Evolutionary conservation across 2,113 vertebrate species (phyloP).

Genomic region (Colinus virginianus): DNA sequence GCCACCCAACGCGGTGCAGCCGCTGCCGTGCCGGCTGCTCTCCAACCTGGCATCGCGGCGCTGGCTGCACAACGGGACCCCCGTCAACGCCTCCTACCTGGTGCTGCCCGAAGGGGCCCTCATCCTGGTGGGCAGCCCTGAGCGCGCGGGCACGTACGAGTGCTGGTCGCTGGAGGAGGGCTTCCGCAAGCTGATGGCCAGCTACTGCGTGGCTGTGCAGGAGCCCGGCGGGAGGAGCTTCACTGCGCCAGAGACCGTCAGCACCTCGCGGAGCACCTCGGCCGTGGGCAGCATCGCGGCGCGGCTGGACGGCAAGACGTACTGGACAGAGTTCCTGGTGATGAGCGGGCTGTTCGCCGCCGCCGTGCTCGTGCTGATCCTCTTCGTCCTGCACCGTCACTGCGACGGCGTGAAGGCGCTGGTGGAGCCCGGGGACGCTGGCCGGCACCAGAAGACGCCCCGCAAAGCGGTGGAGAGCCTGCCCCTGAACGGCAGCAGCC

Average conservation of each 20-base stretch:
- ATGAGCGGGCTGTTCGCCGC: constrained; percentile 87
- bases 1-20: constrained; percentile 84
- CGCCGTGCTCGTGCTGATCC: constrained; percentile 78
- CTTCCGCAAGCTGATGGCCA: constrained; percentile 90
- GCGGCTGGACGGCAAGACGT: constrained; percentile 84
- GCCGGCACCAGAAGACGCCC: constrained; percentile 84
- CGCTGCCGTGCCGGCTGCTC: constrained; percentile 86
- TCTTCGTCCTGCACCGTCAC: constrained; percentile 89
- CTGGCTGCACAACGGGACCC: constrained; percentile 83
- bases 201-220: constrained; percentile 84
- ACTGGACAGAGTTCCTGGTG: constrained; percentile 94
- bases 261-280: constrained; percentile 77
- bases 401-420: constrained; percentile 87
- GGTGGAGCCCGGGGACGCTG: constrained; percentile 86
- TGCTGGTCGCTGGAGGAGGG: constrained; percentile 93
- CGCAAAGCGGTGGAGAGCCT: constrained; percentile 86
- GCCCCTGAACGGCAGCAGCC: constrained; percentile 86
- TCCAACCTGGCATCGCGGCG: constrained; percentile 89
- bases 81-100: constrained; percentile 81
- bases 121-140: constrained; percentile 87
- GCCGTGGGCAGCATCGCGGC: constrained; percentile 48
- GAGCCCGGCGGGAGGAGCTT: background rate
- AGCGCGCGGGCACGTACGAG: constrained; percentile 85
- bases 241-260: constrained; percentile 42
- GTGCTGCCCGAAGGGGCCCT: constrained; percentile 87